Percentiles rank a stretch among this genome's conserved stretches.
These are phyloP conservation scores for Aethina tumida DNA, from an alignment of 1,140 invertebrate species.

Conservation along the genomic window DNA sequence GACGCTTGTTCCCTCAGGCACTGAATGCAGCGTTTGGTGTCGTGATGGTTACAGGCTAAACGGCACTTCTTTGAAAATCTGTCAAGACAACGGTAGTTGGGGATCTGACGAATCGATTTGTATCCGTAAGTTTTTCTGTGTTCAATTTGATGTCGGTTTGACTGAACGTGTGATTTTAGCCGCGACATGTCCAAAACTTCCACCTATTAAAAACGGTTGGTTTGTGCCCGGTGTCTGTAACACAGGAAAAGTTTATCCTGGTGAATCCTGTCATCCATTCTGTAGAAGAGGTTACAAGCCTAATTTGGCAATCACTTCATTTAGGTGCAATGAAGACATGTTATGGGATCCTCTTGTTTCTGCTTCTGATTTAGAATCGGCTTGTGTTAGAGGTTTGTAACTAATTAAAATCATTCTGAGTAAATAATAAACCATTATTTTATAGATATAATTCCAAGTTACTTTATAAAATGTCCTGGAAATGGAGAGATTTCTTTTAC, in stretches of 20 bases:
- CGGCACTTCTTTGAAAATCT: constrained; percentile 40
- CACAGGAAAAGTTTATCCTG: constrained; percentile 32
- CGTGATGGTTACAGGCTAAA: constrained; percentile 40
- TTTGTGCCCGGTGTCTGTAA: constrained; percentile 38
- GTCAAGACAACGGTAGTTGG: constrained; percentile 43
- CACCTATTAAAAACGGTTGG: constrained; percentile 35
- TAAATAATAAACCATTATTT: constrained; percentile 10
- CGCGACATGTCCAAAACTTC: constrained; percentile 35
- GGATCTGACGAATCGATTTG: constrained; percentile 40
- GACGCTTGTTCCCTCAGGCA: constrained; percentile 31
- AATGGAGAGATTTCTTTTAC: constrained; percentile 44
- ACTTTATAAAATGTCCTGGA: constrained; percentile 50
- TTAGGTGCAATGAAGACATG: constrained; percentile 24
- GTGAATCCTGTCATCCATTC: constrained; percentile 35
- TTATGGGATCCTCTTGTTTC: constrained; percentile 29
- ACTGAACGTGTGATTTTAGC: constrained; percentile 21
- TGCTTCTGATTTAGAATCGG: constrained; percentile 12
- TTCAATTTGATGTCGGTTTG: constrained; percentile 4
- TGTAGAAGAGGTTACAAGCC: constrained; percentile 36
- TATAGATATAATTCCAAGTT: constrained; percentile 39
- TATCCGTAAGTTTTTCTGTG: constrained; percentile 34
- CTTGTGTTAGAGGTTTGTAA: constrained; percentile 22
- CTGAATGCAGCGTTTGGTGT: constrained; percentile 48
- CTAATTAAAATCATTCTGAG: constrained; percentile 7
- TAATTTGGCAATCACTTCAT: constrained; percentile 8